phyloP scores from a whole-genome alignment of 2,797 vertebrate species.

The Oreochromis mossambicus region DNA sequence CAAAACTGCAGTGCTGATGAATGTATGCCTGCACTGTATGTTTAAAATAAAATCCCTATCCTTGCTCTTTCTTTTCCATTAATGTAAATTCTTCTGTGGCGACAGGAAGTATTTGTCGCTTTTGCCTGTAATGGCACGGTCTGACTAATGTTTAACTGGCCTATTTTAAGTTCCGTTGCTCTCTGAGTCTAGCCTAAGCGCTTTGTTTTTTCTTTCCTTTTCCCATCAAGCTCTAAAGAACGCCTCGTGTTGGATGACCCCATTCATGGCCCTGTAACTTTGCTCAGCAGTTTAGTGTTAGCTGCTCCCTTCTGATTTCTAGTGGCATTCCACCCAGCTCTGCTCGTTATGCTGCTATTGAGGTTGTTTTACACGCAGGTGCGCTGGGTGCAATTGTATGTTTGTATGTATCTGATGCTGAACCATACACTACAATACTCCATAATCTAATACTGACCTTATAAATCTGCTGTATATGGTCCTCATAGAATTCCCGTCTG shows the following conservation, averaged over 20 bases:
- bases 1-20: background rate
- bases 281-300: background rate
- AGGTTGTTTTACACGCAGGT: background rate
- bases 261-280: background rate
- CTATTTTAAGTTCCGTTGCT: background rate
- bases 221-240: background rate
- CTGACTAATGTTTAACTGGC: background rate
- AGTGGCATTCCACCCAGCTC: background rate
- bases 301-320: background rate
- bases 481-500: background rate
- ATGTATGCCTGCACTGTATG: background rate
- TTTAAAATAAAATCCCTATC: background rate
- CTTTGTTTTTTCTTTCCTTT: background rate
- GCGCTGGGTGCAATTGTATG: background rate
- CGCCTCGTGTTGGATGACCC: background rate
- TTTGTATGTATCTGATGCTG: background rate
- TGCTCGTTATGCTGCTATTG: background rate
- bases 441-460: background rate
- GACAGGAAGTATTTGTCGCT: background rate
- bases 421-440: background rate
- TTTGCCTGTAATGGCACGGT: background rate
- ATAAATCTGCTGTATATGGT: background rate
- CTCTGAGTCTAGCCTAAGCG: background rate
- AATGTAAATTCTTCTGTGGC: background rate
- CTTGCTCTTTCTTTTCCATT: background rate